Evolutionary conservation across 2,113 vertebrate genomes (phyloP).

Genomic region (Ageneiosus marmoratus): DNA sequence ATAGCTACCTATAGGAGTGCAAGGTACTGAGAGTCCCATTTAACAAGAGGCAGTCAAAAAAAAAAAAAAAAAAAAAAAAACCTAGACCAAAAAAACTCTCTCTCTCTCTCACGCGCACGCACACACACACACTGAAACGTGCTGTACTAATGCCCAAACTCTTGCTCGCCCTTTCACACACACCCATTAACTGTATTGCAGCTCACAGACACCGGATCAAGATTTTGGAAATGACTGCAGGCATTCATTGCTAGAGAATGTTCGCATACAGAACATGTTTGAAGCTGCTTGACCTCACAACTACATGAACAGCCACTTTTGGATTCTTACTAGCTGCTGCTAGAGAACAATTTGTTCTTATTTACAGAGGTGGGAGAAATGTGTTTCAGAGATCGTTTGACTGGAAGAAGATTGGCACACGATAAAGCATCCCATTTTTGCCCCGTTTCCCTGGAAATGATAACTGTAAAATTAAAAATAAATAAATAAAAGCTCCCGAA

Average conservation of each 20-base stretch:
- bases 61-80: too few species aligned
- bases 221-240: too few species aligned
- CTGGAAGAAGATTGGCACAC: not conserved
- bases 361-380: not conserved
- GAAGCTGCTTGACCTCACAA: not conserved
- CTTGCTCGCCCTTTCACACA: not conserved
- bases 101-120: too few species aligned
- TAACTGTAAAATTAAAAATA: not conserved
- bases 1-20: not conserved
- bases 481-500: not conserved
- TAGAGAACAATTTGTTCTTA: not conserved
- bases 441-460: not conserved
- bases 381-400: not conserved
- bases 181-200: not conserved
- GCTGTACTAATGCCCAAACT: not conserved
- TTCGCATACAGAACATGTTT: too few species aligned
- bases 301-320: not conserved
- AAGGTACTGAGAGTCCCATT: not conserved
- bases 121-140: not conserved
- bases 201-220: too few species aligned
- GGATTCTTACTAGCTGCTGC: not conserved
- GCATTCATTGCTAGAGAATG: too few species aligned
- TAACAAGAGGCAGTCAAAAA: not conserved
- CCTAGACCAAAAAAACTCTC: too few species aligned
- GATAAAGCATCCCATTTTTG: not conserved